phyloP scores from a whole-genome alignment of 2,113 vertebrate genomes.

The Hippopotamus amphibius region DNA sequence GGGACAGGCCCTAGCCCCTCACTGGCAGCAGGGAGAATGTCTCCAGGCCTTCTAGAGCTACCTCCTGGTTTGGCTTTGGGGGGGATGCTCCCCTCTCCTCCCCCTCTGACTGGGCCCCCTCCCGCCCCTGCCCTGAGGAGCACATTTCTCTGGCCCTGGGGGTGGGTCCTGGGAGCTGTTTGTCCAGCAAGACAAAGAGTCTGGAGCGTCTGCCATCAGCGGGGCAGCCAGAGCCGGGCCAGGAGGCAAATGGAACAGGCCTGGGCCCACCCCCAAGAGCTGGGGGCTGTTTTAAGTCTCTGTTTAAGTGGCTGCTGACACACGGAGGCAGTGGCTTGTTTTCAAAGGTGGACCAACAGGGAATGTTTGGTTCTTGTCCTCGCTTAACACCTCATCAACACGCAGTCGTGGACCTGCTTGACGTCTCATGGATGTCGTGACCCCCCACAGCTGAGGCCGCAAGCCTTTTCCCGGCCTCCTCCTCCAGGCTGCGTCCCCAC shows the following conservation, averaged over 20 bases:
- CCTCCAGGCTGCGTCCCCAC: neutral
- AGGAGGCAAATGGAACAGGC: neutral
- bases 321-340: neutral
- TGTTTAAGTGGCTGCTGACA: neutral
- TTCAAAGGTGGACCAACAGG: neutral
- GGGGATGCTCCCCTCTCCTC: neutral
- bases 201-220: neutral
- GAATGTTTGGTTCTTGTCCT: neutral
- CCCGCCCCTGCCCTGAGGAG: neutral
- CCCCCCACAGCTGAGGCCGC: neutral
- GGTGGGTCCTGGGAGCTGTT: neutral
- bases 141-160: neutral
- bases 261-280: neutral
- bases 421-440: neutral
- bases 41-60: neutral
- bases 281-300: too few species aligned
- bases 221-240: neutral
- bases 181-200: neutral
- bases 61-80: neutral
- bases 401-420: neutral
- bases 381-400: neutral
- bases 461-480: neutral
- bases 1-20: neutral
- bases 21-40: accelerated
- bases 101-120: neutral